Base-by-base conservation (phyloP, 1,140 invertebrate species). In the Ceratosolen fusciceps region DNA sequence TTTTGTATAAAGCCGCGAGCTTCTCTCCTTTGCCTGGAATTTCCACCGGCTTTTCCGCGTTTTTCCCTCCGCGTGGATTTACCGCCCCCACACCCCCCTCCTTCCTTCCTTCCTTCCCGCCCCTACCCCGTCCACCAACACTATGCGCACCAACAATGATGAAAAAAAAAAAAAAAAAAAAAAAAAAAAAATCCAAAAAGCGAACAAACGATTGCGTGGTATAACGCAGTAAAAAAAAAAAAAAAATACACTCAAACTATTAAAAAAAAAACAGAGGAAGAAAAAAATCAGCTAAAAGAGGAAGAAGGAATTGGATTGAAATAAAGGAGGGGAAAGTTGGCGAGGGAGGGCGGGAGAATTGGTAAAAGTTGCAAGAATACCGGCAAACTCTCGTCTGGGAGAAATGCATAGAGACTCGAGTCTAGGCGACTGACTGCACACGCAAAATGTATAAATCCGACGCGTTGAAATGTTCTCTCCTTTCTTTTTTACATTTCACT, bases 371-470 rank as follows among this genome's bases (percentile, higher is more conserved):
- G 56, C 67, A 47, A 70, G 39, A 70, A 70, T 47, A 47, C 4
- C n/a, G 65, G 21, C 8, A 43, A 43, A 68, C 21, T 21, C 21
- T 21, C 21, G 37, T 2, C 3, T 37, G 21, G 12, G n/a, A n/a
- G 31, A 65, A n/a, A 65, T 37, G n/a, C n/a, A n/a, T n/a, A n/a
- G n/a, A 14, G 26, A 62, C n/a, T 29, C 52, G 72, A 29, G 65
- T 75, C 19, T 26, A 49, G n/a, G 3, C 39, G n/a, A n/a, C n/a
- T n/a, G 67, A 49, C 19, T n/a, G 31, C 34, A 54, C 29, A 47
- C 47, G 62, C 10, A 34, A 47, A 52, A 75, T 43, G 34, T 29
- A 68, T 54, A 76, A 56, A 70, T 70, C 62, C 49, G 74, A 39
- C 0, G 43, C 31, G 60, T 56, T 16, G 60, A 75, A 70, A 70